Percentiles rank a stretch among this genome's conserved stretches.
Conservation (phyloP, 2,113 vertebrate genomes). For the Psittacara wagleri region DNA sequence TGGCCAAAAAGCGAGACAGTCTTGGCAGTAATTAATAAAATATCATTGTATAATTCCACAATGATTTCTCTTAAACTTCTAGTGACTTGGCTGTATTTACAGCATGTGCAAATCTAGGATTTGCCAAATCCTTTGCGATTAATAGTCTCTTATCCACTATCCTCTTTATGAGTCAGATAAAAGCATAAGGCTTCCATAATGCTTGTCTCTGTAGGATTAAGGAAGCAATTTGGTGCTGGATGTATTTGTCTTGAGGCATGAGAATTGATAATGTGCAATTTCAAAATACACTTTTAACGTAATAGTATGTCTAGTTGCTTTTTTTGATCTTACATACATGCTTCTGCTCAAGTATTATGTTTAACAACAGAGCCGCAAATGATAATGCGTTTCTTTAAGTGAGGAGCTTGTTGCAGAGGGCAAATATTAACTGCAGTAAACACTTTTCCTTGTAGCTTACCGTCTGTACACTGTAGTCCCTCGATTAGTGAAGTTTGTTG, state of each 20-base stretch:
- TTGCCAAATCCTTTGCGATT: conserved; percentile 26
- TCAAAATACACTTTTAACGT: not conserved
- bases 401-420: not conserved
- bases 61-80: not conserved
- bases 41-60: not conserved
- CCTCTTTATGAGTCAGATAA: conserved; percentile 31
- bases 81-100: conserved; percentile 5
- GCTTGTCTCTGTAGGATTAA: not conserved
- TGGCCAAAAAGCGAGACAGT: not conserved
- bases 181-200: conserved; percentile 48
- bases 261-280: not conserved
- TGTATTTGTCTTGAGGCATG: not conserved
- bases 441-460: conserved; percentile 78
- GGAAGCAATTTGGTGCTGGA: not conserved
- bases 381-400: not conserved
- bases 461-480: conserved; percentile 95
- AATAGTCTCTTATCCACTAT: conserved; percentile 32
- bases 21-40: not conserved
- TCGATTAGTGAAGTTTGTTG: conserved; percentile 94
- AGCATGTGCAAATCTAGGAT: conserved; percentile 39
- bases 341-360: not conserved
- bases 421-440: not conserved
- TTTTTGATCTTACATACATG: not conserved
- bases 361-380: not conserved
- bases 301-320: not conserved